These are phyloP conservation scores for Bos indicus DNA, from an alignment of 2,113 vertebrate genomes.

Conservation along the genomic window DNA sequence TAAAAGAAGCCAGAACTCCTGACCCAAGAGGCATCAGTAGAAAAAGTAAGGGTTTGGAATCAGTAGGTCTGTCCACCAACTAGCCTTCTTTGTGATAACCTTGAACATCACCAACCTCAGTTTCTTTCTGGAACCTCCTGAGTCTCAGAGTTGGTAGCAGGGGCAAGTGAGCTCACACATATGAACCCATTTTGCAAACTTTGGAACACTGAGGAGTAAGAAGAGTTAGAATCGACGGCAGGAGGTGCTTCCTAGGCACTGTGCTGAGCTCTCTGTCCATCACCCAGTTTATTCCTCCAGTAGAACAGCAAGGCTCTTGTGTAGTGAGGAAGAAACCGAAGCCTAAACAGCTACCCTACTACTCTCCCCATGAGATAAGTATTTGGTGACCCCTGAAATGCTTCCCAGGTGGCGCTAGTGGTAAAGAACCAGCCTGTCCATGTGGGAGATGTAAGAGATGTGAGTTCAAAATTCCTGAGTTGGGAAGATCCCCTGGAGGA, in stretches of 20 bases:
- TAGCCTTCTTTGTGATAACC: background rate
- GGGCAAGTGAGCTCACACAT: fast-evolving
- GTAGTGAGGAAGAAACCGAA: background rate
- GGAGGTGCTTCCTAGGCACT: background rate
- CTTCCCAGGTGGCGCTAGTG: background rate
- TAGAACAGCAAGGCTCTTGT: background rate
- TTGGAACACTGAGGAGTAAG: background rate
- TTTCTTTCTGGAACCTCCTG: background rate
- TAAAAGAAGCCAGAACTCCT: background rate
- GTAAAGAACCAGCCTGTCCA: background rate
- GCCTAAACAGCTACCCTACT: fast-evolving
- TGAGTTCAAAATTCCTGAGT: background rate
- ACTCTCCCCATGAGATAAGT: fast-evolving
- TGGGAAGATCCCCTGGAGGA: background rate
- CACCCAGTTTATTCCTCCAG: background rate
- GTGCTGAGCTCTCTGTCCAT: background rate
- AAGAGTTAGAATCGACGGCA: background rate
- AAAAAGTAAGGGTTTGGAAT: background rate
- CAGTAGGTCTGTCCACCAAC: background rate
- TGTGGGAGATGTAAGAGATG: background rate
- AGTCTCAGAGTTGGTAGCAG: background rate
- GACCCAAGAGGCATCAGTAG: background rate
- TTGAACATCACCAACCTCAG: background rate
- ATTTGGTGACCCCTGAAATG: background rate
- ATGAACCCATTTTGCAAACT: background rate